Evolutionary conservation across 2,888 invertebrate species (phyloP), one percentile per base, ranked within the genome.

Genomic region (Malachius bipustulatus): DNA sequence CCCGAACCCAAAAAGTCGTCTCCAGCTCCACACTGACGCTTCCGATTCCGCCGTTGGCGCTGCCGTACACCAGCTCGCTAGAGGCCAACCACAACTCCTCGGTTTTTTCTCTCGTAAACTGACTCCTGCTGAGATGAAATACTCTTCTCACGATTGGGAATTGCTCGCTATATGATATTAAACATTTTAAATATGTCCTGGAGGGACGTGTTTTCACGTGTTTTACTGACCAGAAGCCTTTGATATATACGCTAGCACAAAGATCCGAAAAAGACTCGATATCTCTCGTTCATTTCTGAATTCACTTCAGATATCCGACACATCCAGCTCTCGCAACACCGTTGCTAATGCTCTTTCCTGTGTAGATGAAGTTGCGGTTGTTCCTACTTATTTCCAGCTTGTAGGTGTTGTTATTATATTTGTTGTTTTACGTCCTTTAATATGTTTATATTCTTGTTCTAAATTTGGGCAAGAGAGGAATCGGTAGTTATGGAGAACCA

Each of bases 301-400:
- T 36, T 36, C 16, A 31, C 36, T 3, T 14, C 36, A 2, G 14
- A 36, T 6, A 16, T 36, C n/a, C 24, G 14, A 2, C 19, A 36
- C 26, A 13, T 32, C 2, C 2, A 31, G 36, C n/a, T 10, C 4
- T n/a, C n/a, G 12, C 14, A 36, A 36, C 14, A 14, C 32, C 10
- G 31, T 36, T 4, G 36, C 31, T 2, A 31, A 31, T 11, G n/a
- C 16, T n/a, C 24, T 36, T 2, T 36, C 36, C 2, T 10, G 36
- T 4, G 11, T 36, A 13, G 19, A 16, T n/a, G n/a, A n/a, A n/a
- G n/a, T n/a, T n/a, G n/a, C n/a, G n/a, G n/a, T n/a, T n/a, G n/a
- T n/a, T n/a, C n/a, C n/a, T n/a, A n/a, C n/a, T n/a, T n/a, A n/a
- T n/a, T n/a, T n/a, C n/a, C n/a, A n/a, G n/a, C n/a, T n/a, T n/a